Base-by-base conservation (phyloP, 2,113 vertebrate species). In the Mandrillus leucophaeus region DNA sequence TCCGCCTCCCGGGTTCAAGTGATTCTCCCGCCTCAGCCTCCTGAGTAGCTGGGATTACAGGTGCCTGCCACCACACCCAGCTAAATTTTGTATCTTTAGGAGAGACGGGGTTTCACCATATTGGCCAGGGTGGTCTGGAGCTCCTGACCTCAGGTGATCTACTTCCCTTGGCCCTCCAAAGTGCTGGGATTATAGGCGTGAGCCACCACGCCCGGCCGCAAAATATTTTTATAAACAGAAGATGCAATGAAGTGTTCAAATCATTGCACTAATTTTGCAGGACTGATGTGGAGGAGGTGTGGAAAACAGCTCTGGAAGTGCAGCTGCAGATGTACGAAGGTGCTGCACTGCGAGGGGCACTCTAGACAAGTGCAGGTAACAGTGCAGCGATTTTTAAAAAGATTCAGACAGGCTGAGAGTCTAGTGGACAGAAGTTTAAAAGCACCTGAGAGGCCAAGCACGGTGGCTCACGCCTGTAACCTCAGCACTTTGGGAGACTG, bases 241-340 rank as follows among this genome's bases (percentile, higher is more conserved):
- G 45, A 66, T 2, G 8, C 25, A 50, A 20, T 4, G 10, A 48
- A 48, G 32, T 61, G 38, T 80, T 59, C 38, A 50, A 68, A 64
- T 32, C 59, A 68, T 9, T 75, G 35, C 1, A 23, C 32, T 14
- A 3, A 48, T 40, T 87, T 64, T 16, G 8, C 45, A 75, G 48
- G 40, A 70, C 38, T 0, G 3, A 22, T 11, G 48, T 16, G 38
- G 57, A 79, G 52, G 2, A 57, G 57, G 32, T 40, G 20, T 27
- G 30, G 23, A 30, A 9, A 11, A 0, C 4, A 66, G 32, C 50
- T 22, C 12, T 0, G 17, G 40, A 40, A 8, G 43, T n/a, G 5
- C 48, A 52, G 27, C 5, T 17, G 0, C 18, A 27, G 18, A 61
- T 2, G 30, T 16, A 30, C 2, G 17, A 50, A 18, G 17, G 20